Conservation (phyloP, 2,113 vertebrate species). For the Cichladusa arquata region DNA sequence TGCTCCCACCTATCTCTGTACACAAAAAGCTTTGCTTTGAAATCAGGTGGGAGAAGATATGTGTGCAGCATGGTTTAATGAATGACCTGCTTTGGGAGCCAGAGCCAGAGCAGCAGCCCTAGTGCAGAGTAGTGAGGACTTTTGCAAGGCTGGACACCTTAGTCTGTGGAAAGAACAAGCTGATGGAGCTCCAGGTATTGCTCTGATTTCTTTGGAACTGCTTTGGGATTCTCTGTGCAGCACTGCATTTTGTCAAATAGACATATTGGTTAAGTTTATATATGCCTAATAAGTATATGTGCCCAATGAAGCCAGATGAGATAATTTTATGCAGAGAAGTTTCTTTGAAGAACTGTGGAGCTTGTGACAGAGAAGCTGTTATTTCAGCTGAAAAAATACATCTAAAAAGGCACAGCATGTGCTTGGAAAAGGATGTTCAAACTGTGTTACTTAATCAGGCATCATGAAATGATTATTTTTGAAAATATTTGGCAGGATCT, state of each 20-base stretch:
- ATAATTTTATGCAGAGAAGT: neutral
- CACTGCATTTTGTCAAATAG: neutral
- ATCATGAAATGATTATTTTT: neutral
- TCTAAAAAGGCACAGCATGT: neutral
- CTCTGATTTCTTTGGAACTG: neutral
- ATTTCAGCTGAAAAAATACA: neutral
- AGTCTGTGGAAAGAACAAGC: neutral
- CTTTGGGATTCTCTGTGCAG: neutral
- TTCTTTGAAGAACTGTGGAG: neutral
- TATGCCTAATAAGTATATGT: neutral
- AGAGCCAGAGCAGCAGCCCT: neutral
- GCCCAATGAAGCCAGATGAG: neutral
- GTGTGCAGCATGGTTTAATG: neutral
- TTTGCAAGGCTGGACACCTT: neutral
- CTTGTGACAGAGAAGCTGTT: neutral
- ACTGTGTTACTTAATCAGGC: neutral
- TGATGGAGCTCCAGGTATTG: neutral
- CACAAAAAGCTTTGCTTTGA: neutral
- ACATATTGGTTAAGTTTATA: neutral
- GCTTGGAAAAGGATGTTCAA: neutral
- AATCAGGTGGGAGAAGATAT: neutral
- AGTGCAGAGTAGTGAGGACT: neutral
- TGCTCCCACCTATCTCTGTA: fast-evolving
- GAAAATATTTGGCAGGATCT: slow-evolving; percentile 24
- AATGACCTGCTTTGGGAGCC: neutral